Percentiles rank a stretch among this genome's conserved stretches.
Evolutionary conservation across 64 coral and sea anemone genomes (phyloP).

Genomic region (Pocillopora verrucosa): DNA sequence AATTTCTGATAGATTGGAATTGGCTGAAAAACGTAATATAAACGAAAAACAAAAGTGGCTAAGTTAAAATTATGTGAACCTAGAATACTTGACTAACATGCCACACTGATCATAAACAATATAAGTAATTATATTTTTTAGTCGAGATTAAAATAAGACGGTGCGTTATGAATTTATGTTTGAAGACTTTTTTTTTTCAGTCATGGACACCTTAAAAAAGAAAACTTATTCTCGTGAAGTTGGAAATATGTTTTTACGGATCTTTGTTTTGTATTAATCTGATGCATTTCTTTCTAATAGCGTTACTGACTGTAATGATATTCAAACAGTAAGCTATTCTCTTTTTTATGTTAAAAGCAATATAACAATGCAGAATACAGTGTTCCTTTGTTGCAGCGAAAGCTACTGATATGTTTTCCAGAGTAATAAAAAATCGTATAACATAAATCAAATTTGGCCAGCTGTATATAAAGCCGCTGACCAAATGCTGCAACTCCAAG

Average conservation of each 20-base stretch:
- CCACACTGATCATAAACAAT: neutral
- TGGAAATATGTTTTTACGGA: neutral
- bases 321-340: neutral
- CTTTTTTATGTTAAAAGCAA: neutral
- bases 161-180: neutral
- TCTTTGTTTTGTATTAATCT: neutral
- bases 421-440: neutral
- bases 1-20: conserved; percentile 1
- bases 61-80: neutral
- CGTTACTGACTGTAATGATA: neutral
- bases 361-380: neutral
- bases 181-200: neutral
- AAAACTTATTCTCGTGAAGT: neutral
- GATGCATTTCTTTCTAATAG: neutral
- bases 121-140: neutral
- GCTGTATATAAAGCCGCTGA: neutral
- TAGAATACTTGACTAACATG: neutral
- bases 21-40: neutral
- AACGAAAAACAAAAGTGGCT: neutral
- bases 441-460: neutral
- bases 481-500: neutral
- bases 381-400: neutral
- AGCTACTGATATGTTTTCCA: neutral
- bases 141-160: neutral
- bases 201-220: neutral